These are phyloP conservation scores for Tetragonisca angustula DNA, from an alignment of 2,888 invertebrate species.

Conservation along the genomic window DNA sequence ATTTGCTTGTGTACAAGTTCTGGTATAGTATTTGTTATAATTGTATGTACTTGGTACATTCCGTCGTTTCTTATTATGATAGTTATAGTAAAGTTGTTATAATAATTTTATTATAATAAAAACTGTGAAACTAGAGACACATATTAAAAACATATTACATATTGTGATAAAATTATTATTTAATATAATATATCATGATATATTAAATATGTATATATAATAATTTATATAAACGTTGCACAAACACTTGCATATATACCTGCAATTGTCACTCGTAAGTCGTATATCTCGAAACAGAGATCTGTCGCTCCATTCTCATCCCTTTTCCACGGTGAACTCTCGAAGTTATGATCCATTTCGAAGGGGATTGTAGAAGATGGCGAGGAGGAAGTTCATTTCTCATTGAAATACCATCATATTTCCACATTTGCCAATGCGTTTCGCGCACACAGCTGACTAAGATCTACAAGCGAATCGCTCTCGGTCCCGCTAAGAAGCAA, in stretches of 20 bases:
- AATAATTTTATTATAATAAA: too few species aligned
- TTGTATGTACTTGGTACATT: too few species aligned
- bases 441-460: conserved; percentile 53
- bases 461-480: conserved; percentile 46
- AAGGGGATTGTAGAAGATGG: not conserved
- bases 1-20: too few species aligned
- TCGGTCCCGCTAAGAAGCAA: conserved; percentile 50
- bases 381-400: conserved; percentile 61
- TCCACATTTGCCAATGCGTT: conserved; percentile 49
- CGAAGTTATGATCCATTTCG: not conserved
- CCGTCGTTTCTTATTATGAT: too few species aligned
- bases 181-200: too few species aligned
- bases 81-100: too few species aligned
- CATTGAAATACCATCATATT: conserved; percentile 69
- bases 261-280: not conserved
- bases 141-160: too few species aligned
- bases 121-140: too few species aligned
- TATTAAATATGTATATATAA: too few species aligned
- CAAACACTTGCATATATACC: not conserved
- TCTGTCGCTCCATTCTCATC: not conserved
- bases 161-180: too few species aligned
- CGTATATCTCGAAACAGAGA: not conserved
- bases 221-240: not conserved
- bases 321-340: not conserved
- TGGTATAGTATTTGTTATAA: too few species aligned